Percentiles rank a stretch among this genome's conserved stretches.
phyloP scores from a whole-genome alignment of 2,113 vertebrate species.

The Pipra filicauda region DNA sequence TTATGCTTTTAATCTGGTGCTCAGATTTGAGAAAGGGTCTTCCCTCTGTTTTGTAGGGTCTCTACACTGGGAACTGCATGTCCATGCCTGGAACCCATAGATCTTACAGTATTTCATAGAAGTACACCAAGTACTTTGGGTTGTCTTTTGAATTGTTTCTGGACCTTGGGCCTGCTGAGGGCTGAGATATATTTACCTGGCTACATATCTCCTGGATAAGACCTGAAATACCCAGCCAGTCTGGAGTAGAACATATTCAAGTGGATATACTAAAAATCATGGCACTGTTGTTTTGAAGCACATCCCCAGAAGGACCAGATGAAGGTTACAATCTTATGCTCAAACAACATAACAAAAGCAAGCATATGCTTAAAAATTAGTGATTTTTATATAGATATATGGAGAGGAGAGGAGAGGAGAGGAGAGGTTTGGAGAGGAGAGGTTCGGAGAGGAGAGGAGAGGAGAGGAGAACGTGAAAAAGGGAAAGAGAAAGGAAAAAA shows the following conservation, averaged over 20 bases:
- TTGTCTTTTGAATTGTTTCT: slow-evolving; percentile 1
- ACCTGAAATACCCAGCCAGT: background rate
- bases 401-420: too few relatives aligned
- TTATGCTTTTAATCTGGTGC: background rate
- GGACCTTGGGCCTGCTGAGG: background rate
- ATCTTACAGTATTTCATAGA: background rate
- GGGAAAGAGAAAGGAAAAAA: background rate
- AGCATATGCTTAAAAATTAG: background rate
- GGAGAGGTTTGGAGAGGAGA: too few relatives aligned
- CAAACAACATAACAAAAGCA: background rate
- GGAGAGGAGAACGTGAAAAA: rapidly evolving
- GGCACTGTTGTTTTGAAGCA: background rate
- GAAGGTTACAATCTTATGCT: background rate
- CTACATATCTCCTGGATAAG: background rate
- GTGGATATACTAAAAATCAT: background rate
- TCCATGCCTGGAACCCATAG: background rate
- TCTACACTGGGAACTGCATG: background rate
- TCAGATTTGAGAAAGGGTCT: background rate
- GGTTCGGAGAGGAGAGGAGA: rapidly evolving
- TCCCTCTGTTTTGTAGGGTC: background rate
- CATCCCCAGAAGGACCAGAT: rapidly evolving
- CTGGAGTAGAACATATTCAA: background rate
- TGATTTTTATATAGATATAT: background rate
- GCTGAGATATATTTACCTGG: slow-evolving; percentile 33
- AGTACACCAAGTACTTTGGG: background rate